Evolutionary conservation across 2,113 vertebrate genomes (phyloP).

Genomic region (Oceanites oceanicus): DNA sequence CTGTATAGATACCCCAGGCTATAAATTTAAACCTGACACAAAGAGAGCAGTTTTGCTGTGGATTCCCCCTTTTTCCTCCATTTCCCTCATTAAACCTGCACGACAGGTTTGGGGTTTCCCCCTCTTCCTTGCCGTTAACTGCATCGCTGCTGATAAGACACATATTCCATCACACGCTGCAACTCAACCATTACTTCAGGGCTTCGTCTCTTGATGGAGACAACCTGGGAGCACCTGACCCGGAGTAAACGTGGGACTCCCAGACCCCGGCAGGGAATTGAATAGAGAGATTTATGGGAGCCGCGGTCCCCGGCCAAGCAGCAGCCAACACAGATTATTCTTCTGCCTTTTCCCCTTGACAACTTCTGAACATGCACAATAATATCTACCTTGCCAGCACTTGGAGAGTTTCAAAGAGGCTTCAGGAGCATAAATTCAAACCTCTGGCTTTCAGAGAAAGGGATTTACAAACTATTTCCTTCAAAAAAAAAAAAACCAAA

Average conservation of each 20-base stretch:
- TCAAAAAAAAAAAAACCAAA: not conserved
- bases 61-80: not conserved
- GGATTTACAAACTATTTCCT: conserved; percentile 27
- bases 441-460: not conserved
- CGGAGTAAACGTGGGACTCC: not conserved
- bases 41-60: not conserved
- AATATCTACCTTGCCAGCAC: conserved; percentile 14
- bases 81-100: conserved; percentile 32
- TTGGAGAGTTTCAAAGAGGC: not conserved
- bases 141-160: not conserved
- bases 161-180: not conserved
- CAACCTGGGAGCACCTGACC: not conserved
- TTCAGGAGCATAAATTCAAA: conserved; percentile 38
- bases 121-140: not conserved
- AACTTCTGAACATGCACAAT: not conserved
- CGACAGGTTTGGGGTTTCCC: not conserved
- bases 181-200: not conserved
- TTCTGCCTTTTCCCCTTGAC: conserved; percentile 8
- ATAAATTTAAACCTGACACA: not conserved
- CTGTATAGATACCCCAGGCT: not conserved
- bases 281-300: conserved; percentile 53
- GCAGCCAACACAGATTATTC: conserved; percentile 16
- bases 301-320: not conserved
- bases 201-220: not conserved
- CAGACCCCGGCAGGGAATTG: not conserved